A percentile compares a stretch with the other conserved stretches of the same genome.
Evolutionary conservation across 2,888 invertebrate species (phyloP).

Genomic region (Drosophila melanosoma): DNA sequence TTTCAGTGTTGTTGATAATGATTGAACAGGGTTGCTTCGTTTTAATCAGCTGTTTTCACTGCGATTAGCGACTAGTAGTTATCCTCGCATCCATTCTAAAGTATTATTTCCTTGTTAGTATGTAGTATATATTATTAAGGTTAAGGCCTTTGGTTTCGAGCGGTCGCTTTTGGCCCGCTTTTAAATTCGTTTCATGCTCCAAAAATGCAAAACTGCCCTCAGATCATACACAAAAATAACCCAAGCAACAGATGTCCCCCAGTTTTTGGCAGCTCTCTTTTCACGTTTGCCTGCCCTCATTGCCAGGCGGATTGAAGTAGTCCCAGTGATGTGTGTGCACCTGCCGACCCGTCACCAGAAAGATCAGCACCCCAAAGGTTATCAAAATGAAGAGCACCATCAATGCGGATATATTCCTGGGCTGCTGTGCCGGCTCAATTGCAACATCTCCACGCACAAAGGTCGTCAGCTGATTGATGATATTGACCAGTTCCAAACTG

Average conservation of each 20-base stretch:
- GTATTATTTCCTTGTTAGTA: slow-evolving; percentile 60
- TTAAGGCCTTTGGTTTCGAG: slow-evolving; percentile 78
- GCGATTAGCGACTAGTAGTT: slow-evolving; percentile 73
- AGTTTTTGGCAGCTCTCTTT: slow-evolving; percentile 22
- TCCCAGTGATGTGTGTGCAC: slow-evolving; percentile 95
- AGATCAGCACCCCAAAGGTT: slow-evolving; percentile 91
- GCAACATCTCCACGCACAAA: slow-evolving; percentile 86
- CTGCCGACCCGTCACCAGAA: slow-evolving; percentile 90
- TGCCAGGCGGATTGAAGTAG: slow-evolving; percentile 93
- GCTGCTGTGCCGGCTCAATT: slow-evolving; percentile 75
- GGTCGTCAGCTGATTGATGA: slow-evolving; percentile 89
- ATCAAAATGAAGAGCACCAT: slow-evolving; percentile 92
- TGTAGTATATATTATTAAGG: slow-evolving; percentile 68
- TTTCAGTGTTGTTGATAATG: slow-evolving; percentile 21
- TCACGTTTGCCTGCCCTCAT: slow-evolving; percentile 84
- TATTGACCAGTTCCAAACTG: slow-evolving; percentile 87
- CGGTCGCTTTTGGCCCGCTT: slow-evolving; percentile 68
- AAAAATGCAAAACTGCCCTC: slow-evolving; percentile 81
- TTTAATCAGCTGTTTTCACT: slow-evolving; percentile 43
- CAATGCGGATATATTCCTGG: slow-evolving; percentile 90
- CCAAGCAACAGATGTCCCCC: slow-evolving; percentile 50
- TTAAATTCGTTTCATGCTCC: slow-evolving; percentile 80
- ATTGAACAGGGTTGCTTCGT: slow-evolving; percentile 54
- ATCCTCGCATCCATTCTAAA: slow-evolving; percentile 63
- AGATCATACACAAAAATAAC: slow-evolving; percentile 30